These are phyloP conservation scores for Galago senegalensis DNA, from an alignment of 2,797 vertebrate species.

Conservation along the genomic window DNA sequence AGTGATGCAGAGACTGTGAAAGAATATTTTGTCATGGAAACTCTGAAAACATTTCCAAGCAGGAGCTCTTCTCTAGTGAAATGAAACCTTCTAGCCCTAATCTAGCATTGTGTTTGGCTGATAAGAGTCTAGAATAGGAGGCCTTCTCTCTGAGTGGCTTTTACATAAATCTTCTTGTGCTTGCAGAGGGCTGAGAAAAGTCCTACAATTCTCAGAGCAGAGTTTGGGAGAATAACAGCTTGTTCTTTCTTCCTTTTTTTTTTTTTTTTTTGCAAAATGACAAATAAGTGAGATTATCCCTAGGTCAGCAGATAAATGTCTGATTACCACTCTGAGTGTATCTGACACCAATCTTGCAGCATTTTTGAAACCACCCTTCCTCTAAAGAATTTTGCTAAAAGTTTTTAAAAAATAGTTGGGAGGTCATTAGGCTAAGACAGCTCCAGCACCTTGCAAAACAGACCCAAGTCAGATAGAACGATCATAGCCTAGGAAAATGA, in stretches of 20 bases:
- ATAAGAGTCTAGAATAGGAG: slow-evolving; percentile 66
- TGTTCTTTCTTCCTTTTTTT: not conserved
- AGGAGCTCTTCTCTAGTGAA: slow-evolving; percentile 71
- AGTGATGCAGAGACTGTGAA: slow-evolving; percentile 79
- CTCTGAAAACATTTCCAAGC: slow-evolving; percentile 85
- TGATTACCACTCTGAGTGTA: not conserved
- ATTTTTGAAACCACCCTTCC: not conserved
- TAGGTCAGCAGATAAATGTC: not conserved
- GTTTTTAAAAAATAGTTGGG: not conserved
- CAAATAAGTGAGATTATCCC: not conserved
- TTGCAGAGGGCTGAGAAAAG: slow-evolving; percentile 21
- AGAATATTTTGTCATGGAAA: slow-evolving; percentile 80
- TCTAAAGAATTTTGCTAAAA: slow-evolving; percentile 45
- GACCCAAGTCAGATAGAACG: not conserved
- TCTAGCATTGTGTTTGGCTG: slow-evolving; percentile 53
- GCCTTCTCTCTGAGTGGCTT: slow-evolving; percentile 39
- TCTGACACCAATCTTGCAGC: not conserved
- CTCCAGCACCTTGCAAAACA: not conserved
- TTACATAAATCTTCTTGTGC: slow-evolving; percentile 35
- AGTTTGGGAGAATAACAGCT: not conserved
- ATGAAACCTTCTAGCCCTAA: slow-evolving; percentile 67
- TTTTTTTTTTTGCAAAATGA: slow-evolving; percentile 50
- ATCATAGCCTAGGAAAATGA: not conserved
- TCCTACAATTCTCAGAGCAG: slow-evolving; percentile 14
- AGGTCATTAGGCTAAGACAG: not conserved